A percentile compares a stretch with the other conserved stretches of the same genome.
Evolutionary conservation across 2,113 vertebrate genomes (phyloP).

Genomic region (Cnemophilus loriae): DNA sequence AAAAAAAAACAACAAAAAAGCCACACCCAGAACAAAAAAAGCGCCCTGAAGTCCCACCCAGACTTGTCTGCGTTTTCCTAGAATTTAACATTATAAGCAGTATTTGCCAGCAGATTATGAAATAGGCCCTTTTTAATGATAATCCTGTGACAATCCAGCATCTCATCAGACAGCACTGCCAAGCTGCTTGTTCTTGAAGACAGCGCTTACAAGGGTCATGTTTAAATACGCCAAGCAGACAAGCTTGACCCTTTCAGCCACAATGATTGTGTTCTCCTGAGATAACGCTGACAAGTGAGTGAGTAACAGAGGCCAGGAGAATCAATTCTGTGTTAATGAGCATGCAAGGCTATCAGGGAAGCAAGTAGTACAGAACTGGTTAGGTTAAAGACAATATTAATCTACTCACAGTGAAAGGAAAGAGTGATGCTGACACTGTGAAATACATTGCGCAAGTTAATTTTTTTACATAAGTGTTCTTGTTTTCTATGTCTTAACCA

Average conservation of each 20-base stretch:
- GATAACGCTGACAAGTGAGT: constrained; percentile 27
- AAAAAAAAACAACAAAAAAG: background rate
- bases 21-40: background rate
- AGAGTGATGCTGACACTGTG: background rate
- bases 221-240: background rate
- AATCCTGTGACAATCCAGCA: background rate
- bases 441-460: background rate
- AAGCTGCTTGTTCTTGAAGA: background rate
- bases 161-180: background rate
- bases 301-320: constrained; percentile 31
- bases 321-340: constrained; percentile 57
- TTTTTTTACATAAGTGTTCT: background rate
- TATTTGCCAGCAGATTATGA: background rate
- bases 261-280: constrained; percentile 19
- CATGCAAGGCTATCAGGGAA: background rate
- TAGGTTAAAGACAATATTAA: constrained; percentile 20
- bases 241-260: background rate
- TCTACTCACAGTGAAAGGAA: background rate
- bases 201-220: background rate
- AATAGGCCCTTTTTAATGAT: background rate
- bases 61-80: background rate
- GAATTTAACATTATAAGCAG: background rate
- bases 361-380: background rate
- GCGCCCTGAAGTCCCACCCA: rapidly evolving
- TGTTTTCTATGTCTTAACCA: background rate